These are phyloP conservation scores for Accipiter virgatus DNA, from an alignment of 2,113 vertebrate genomes.

Conservation along the genomic window DNA sequence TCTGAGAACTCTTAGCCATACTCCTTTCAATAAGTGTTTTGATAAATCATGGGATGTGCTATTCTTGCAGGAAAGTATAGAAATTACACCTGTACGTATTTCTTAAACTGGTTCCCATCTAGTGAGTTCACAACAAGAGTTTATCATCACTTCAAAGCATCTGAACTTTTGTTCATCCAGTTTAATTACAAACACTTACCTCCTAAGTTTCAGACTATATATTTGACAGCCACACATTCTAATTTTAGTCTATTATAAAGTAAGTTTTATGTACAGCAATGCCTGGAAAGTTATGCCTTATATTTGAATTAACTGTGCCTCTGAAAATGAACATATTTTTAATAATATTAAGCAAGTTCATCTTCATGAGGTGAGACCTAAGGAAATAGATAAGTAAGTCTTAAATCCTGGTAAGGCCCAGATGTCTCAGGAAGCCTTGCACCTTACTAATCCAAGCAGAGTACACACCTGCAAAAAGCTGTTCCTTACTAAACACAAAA, in stretches of 20 bases:
- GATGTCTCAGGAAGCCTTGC: background rate
- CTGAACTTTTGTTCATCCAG: background rate
- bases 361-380: background rate
- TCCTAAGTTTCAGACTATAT: background rate
- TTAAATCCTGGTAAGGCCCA: background rate
- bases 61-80: background rate
- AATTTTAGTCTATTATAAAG: background rate
- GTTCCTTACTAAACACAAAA: background rate
- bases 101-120: background rate
- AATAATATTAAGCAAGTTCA: background rate
- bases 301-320: background rate
- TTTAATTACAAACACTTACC: background rate
- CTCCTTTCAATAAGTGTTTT: background rate
- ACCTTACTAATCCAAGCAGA: background rate
- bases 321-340: background rate
- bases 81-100: background rate
- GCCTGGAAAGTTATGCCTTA: background rate
- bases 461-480: background rate
- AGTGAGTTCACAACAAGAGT: background rate
- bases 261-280: background rate
- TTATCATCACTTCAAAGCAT: background rate
- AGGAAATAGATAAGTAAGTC: background rate
- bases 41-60: background rate
- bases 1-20: background rate
- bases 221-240: background rate